Conservation (phyloP, 2,888 invertebrate genomes). For the Fragum sueziense region DNA sequence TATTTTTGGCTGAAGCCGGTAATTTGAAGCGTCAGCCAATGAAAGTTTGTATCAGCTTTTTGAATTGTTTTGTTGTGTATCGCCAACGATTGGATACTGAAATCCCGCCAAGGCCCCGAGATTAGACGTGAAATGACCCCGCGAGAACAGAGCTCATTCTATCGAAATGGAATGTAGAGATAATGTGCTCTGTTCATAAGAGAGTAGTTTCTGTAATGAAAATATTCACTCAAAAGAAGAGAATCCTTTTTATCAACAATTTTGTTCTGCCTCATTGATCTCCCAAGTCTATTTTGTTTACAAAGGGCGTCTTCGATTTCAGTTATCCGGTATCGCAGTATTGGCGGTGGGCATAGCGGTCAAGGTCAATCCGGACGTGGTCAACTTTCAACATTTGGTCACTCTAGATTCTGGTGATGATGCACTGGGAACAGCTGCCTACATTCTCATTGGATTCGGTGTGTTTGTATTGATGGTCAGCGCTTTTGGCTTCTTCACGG, state of each 20-base stretch:
- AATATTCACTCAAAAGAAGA: neutral
- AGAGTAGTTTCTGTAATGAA: neutral
- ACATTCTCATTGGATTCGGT: constrained; percentile 65
- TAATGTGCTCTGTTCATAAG: too few species aligned
- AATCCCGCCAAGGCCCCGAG: too few species aligned
- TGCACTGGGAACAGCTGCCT: constrained; percentile 55
- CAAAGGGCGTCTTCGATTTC: neutral
- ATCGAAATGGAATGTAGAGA: too few species aligned
- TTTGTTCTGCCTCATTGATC: neutral
- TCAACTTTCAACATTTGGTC: constrained; percentile 63
- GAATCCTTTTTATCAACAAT: neutral
- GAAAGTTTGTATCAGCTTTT: too few species aligned
- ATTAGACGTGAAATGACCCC: too few species aligned
- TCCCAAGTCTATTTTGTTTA: neutral
- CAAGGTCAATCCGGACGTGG: constrained; percentile 61
- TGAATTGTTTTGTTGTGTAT: too few species aligned
- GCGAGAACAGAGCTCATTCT: too few species aligned
- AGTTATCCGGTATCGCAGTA: constrained; percentile 56
- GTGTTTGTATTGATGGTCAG: constrained; percentile 62
- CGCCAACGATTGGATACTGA: too few species aligned
- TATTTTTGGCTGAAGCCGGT: too few species aligned
- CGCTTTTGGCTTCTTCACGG: constrained; percentile 63
- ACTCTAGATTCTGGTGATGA: constrained; percentile 59
- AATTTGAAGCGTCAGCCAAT: too few species aligned
- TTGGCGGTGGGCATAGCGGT: constrained; percentile 64